Percentiles rank a stretch among this genome's conserved stretches.
These are phyloP conservation scores for Chydorus sphaericus DNA, from an alignment of 2,888 invertebrate genomes.

Conservation along the genomic window DNA sequence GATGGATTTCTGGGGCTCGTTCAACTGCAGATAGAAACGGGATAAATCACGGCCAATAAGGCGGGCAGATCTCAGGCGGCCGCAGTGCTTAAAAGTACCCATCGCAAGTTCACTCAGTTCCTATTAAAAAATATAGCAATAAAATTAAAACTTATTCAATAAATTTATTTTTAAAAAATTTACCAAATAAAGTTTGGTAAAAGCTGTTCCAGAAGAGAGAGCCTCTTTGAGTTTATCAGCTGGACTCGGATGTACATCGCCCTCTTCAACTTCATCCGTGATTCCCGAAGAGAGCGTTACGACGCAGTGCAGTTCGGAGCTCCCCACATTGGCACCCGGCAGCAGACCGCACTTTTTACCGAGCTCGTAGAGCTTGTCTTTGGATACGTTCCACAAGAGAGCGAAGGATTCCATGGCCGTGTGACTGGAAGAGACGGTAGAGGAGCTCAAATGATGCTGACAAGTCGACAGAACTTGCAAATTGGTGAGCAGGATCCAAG, in stretches of 20 bases:
- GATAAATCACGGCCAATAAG: constrained; percentile 79
- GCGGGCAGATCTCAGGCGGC: constrained; percentile 57
- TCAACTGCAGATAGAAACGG: constrained; percentile 71
- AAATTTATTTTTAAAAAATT: constrained; percentile 18
- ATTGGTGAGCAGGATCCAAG: constrained; percentile 86
- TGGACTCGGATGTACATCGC: constrained; percentile 37
- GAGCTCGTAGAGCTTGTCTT: constrained; percentile 70
- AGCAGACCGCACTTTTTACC: constrained; percentile 81
- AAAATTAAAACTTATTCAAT: constrained; percentile 1
- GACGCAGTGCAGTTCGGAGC: constrained; percentile 77
- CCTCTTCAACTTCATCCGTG: constrained; percentile 42
- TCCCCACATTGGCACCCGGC: constrained; percentile 64
- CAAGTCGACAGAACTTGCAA: constrained; percentile 75
- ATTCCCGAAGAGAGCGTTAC: constrained; percentile 83
- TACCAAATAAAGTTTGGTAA: constrained; percentile 74
- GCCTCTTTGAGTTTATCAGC: constrained; percentile 79
- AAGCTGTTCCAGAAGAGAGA: constrained; percentile 71
- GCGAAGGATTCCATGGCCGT: constrained; percentile 29
- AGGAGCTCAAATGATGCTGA: constrained; percentile 13
- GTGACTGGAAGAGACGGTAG: constrained; percentile 12
- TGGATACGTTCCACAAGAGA: constrained; percentile 69
- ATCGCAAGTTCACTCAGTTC: constrained; percentile 88
- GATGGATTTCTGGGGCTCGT: constrained; percentile 75
- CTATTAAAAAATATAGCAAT: constrained; percentile 26
- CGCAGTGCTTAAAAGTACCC: constrained; percentile 91